Base-by-base conservation (phyloP, 2,797 vertebrate genomes). In the Pelobates cultripes region DNA sequence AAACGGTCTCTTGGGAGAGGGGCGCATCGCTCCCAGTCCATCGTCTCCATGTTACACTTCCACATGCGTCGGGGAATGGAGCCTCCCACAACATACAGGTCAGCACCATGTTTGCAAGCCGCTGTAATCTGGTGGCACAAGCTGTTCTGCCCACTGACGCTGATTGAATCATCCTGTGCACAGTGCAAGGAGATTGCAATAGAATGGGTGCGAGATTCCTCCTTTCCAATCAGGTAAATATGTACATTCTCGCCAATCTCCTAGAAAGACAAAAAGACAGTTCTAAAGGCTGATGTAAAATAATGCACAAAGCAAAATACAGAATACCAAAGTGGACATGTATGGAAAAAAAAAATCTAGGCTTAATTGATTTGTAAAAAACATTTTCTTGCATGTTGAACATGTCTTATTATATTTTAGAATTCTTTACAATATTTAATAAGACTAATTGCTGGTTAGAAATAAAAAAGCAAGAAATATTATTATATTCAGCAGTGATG, bases 21-120 rank as follows among this genome's bases (percentile, higher is more conserved):
- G 2, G 98, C 98, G 3, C 98, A 99, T 88, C 97, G 96, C 85
- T 99, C 98, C 98, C 98, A 99, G 95, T 99, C 98, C 94, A 99
- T 96, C 0, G 98, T 98, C 0, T 97, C 96, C 75, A 99, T 99
- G 92, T 99, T 99, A 90, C 98, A 99, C 86, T 99, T 99, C 98
- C 98, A 99, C 98, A 99, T 99, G 85, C 98, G 96, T 0, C 98
- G 95, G 0, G 98, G 97, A 71, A 99, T 98, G 69, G 98, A 99
- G 43, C 98, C 98, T 0, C 98, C 98, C 0, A 99, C 98, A 2
- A 99, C 98, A 0, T 99, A 99, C 6, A 99, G 93, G 91, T 99
- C 98, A 0, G 95, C 93, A 0, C 97, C 97, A 0, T 99, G 98
- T 89, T 99, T 99, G 91, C 98, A 99, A 85, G 98, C 98, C 0